phyloP scores from a whole-genome alignment of 2,888 invertebrate genomes.

The Malachius bipustulatus region DNA sequence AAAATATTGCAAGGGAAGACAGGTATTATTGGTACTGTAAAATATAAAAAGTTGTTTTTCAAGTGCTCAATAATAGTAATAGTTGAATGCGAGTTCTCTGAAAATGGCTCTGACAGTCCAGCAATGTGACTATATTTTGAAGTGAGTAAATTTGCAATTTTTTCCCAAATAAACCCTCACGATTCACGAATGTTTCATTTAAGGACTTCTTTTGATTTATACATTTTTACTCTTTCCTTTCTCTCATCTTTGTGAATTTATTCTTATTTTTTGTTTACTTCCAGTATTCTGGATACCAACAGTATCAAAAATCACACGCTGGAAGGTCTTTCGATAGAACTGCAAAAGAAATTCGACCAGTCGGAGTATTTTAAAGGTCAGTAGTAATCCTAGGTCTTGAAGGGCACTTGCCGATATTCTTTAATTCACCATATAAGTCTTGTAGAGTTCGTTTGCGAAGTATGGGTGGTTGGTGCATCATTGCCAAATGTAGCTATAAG shows the following conservation, averaged over 20 bases:
- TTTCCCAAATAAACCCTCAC: too few species aligned
- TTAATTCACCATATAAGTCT: too few species aligned
- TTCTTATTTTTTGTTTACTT: too few species aligned
- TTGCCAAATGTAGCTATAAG: too few species aligned
- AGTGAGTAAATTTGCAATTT: slow-evolving; percentile 29
- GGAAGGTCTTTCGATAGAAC: slow-evolving; percentile 61
- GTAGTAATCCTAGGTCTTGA: not conserved
- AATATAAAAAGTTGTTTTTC: too few species aligned
- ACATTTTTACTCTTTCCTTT: slow-evolving; percentile 3
- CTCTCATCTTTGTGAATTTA: slow-evolving; percentile 11
- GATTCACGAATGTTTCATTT: slow-evolving; percentile 5
- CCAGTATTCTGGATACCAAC: slow-evolving; percentile 59
- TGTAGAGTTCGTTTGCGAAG: too few species aligned
- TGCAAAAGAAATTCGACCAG: slow-evolving; percentile 67
- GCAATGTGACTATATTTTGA: slow-evolving; percentile 40
- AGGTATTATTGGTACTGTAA: too few species aligned
- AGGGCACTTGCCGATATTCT: too few species aligned
- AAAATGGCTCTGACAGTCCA: slow-evolving; percentile 41
- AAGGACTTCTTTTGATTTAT: slow-evolving; percentile 5
- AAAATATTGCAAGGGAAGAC: too few species aligned
- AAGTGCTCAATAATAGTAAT: too few species aligned
- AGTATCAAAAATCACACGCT: slow-evolving; percentile 62
- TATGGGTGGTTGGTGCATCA: too few species aligned
- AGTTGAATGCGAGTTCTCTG: too few species aligned
- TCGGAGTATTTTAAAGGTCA: slow-evolving; percentile 65